Evolutionary conservation across 35 echinoderm and acorn worm species (phyloP).

Genomic region (Hemicentrotus pulcherrimus): DNA sequence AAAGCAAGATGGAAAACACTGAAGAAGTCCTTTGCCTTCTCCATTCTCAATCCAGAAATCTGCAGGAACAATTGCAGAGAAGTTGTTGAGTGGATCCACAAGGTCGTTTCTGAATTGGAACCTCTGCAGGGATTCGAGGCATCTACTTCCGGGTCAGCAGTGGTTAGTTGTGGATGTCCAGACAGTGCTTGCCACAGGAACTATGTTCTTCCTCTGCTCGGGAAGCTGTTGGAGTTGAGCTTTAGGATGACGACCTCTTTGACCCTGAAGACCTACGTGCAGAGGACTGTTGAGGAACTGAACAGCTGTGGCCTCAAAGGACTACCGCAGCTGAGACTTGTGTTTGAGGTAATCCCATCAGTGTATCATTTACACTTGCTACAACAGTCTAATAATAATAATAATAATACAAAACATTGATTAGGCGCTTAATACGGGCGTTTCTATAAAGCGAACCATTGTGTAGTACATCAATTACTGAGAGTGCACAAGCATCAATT

Average conservation of each 20-base stretch:
- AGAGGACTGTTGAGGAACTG: constrained; percentile 21
- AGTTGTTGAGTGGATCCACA: not conserved
- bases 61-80: constrained; percentile 20
- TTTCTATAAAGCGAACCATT: too few species aligned
- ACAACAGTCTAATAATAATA: too few species aligned
- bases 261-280: not conserved
- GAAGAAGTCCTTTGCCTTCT: not conserved
- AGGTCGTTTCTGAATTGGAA: not conserved
- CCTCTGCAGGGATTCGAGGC: not conserved
- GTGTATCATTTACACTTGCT: too few species aligned
- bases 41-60: constrained; percentile 21
- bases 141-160: not conserved
- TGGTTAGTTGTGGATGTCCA: not conserved
- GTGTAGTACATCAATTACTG: too few species aligned
- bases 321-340: not conserved
- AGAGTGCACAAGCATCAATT: too few species aligned
- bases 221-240: constrained; percentile 27
- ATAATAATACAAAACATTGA: too few species aligned
- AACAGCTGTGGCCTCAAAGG: not conserved
- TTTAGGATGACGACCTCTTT: not conserved
- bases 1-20: constrained; percentile 23
- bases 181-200: not conserved
- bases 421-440: too few species aligned
- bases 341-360: not conserved
- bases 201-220: not conserved